Evolutionary conservation across 2,113 vertebrate genomes (phyloP), one percentile per base, ranked within the genome.

Genomic region (Zapus hudsonius): DNA sequence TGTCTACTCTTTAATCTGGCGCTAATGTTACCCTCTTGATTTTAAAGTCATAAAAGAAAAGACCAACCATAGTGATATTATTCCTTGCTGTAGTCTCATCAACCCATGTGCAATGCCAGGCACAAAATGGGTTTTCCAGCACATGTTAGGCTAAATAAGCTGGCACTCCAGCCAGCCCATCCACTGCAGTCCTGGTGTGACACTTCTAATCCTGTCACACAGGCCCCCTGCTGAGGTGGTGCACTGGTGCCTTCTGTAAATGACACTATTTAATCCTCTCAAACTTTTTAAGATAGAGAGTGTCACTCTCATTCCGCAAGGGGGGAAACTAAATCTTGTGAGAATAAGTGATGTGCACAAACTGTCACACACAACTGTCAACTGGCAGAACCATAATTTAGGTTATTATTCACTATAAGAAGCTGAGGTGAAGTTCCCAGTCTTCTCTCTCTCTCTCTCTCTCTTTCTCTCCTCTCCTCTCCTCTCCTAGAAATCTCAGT

Each of bases 31-130:
- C 15, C 5, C 7, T 66, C 15, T 83, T 38, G 59, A 61, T 61
- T 61, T 81, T 36, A 74, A 86, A 75, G 15, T 36, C 27, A 67
- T 38, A 25, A 87, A 23, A 87, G 33, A 63, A 87, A 95, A 87
- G 33, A 57, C 17, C 33, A 25, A 47, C 13, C 29, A 25, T 25
- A 15, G 69, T 57, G 59, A 63, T 74, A 36, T n/a, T 70, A 59
- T 64, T 91, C 61, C 42, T 38, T 33, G 36, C 42, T 70, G 10
- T 11, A 73, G 66, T 66, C 78, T 78, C 61, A 79, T 16, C n/a
- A 84, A n/a, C 88, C 29, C 72, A 64, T 40, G 44, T 3, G 42
- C 31, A 83, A 23, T 27, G 31, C 38, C 59, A 42, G 31, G 22
- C 36, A 59, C 47, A 70, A 92, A 83, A 57, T 7, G 83, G 52